Percentiles rank a stretch among this genome's conserved stretches.
phyloP scores from a whole-genome alignment of 2,113 vertebrate species.

The Sturnus vulgaris region DNA sequence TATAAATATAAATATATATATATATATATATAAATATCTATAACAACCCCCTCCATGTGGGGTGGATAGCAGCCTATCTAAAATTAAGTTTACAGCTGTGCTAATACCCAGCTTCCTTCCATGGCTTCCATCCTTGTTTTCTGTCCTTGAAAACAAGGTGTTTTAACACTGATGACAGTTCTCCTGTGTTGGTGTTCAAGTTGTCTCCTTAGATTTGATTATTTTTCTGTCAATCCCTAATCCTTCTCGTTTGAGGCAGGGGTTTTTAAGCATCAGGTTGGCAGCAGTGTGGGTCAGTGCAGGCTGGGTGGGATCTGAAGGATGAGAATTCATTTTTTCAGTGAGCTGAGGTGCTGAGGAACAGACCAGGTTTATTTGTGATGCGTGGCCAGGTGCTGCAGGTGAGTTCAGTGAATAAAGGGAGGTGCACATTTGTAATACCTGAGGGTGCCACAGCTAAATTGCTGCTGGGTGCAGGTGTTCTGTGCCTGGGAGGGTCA shows the following conservation, averaged over 20 bases:
- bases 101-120: not conserved
- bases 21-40: not conserved
- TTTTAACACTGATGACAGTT: not conserved
- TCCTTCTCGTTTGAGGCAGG: not conserved
- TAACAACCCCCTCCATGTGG: rapidly evolving
- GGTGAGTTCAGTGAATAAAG: not conserved
- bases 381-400: not conserved
- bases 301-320: not conserved
- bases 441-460: not conserved
- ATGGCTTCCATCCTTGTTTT: not conserved
- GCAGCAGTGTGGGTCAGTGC: not conserved
- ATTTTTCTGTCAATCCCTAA: not conserved
- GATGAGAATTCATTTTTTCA: not conserved
- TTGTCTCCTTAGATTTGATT: not conserved
- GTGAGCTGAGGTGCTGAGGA: not conserved
- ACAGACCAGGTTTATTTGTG: not conserved
- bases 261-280: not conserved
- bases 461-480: not conserved
- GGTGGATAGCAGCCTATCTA: not conserved
- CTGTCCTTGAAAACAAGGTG: not conserved
- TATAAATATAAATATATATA: not conserved
- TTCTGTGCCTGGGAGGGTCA: not conserved
- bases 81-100: not conserved
- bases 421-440: not conserved
- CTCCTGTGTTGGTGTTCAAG: not conserved